Conservation (phyloP, 2,888 invertebrate species). For the Amiota communis region DNA sequence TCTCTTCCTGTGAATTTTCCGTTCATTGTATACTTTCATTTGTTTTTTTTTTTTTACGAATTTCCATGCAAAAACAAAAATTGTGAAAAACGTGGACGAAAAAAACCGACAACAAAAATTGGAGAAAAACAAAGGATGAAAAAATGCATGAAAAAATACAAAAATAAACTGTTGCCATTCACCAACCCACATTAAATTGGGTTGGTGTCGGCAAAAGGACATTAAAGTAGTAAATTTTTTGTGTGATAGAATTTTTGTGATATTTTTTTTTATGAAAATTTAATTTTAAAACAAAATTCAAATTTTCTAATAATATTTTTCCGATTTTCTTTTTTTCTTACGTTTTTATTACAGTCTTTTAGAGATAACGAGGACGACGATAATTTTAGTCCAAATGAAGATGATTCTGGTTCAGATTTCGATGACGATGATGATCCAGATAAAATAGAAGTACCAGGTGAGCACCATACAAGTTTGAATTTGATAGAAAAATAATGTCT, state of each 20-base stretch:
- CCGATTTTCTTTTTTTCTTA: background rate
- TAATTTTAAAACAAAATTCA: constrained; percentile 1
- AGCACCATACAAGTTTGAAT: constrained; percentile 44
- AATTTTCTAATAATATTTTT: background rate
- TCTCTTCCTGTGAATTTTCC: constrained; percentile 1
- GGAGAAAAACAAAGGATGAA: no score
- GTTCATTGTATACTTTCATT: background rate
- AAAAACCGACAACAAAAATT: background rate
- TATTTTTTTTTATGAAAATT: background rate
- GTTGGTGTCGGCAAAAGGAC: background rate
- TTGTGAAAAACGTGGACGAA: background rate
- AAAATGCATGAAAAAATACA: background rate
- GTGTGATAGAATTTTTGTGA: background rate
- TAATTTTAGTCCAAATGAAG: constrained; percentile 72
- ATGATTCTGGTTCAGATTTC: constrained; percentile 81
- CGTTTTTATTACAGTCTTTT: constrained; percentile 57
- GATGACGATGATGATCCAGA: constrained; percentile 93
- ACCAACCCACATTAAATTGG: no score
- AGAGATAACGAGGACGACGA: constrained; percentile 73
- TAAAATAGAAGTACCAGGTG: constrained; percentile 92
- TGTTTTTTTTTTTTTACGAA: constrained; percentile 4
- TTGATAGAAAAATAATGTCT: no score
- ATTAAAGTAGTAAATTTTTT: background rate
- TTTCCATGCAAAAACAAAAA: constrained; percentile 16
- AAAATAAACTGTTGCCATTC: no score